Conservation (phyloP, 2,888 invertebrate species). For the Trilocha varians region DNA sequence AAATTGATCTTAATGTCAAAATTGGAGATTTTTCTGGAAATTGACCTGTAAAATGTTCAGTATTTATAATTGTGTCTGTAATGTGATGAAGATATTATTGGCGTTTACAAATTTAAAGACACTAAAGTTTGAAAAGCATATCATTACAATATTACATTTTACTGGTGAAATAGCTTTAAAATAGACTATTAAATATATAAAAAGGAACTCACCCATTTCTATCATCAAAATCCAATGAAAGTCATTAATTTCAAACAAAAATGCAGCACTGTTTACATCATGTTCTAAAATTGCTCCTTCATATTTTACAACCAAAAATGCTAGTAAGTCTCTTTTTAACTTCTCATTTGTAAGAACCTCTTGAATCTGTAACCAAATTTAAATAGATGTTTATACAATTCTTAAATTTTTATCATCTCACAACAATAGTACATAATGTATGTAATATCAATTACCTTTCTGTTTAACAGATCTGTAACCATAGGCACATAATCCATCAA, state of each 20-base stretch:
- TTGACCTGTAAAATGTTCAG: slow-evolving; percentile 33
- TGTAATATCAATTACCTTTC: slow-evolving; percentile 37
- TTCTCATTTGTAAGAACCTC: slow-evolving; percentile 58
- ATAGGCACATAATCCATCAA: slow-evolving; percentile 74
- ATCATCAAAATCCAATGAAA: slow-evolving; percentile 77
- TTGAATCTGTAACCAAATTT: slow-evolving; percentile 37
- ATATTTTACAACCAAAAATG: slow-evolving; percentile 63
- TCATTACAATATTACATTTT: too few relatives aligned
- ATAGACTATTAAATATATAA: too few relatives aligned
- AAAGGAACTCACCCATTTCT: slow-evolving; percentile 56
- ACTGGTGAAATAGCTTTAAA: too few relatives aligned
- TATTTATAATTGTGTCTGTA: not conserved
- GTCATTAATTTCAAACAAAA: slow-evolving; percentile 75
- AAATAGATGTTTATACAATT: too few relatives aligned
- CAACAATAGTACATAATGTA: not conserved
- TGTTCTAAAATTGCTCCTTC: slow-evolving; percentile 65
- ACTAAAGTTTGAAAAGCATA: too few relatives aligned
- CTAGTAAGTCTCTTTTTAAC: slow-evolving; percentile 53
- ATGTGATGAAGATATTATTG: too few relatives aligned
- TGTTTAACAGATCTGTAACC: slow-evolving; percentile 66
- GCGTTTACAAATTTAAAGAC: too few relatives aligned
- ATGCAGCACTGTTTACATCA: slow-evolving; percentile 64
- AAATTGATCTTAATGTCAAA: slow-evolving; percentile 70
- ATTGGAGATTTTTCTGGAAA: slow-evolving; percentile 74
- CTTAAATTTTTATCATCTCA: too few relatives aligned